Conservation (phyloP, 1,140 invertebrate genomes). For the Heterodera carotae region DNA sequence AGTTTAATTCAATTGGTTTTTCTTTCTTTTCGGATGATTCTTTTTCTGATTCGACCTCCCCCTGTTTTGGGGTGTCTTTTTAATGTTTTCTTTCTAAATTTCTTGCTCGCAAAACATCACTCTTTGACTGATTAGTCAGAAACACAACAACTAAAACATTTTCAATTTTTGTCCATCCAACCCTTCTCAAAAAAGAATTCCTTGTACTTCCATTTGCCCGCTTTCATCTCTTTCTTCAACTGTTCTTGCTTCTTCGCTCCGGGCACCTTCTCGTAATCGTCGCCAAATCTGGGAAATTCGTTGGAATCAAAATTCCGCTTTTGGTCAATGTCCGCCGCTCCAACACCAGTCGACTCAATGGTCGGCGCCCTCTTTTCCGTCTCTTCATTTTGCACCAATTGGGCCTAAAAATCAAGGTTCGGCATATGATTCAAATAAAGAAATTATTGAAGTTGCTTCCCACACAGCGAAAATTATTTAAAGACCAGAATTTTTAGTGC, state of each 20-base stretch:
- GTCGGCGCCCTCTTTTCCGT: slow-evolving; percentile 12
- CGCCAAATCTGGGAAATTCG: neutral
- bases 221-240: neutral
- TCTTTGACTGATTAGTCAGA: no score
- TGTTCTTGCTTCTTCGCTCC: neutral
- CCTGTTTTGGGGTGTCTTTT: no score
- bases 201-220: neutral
- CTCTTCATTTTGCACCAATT: slow-evolving; percentile 6
- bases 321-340: neutral
- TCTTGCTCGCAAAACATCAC: no score
- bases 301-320: neutral
- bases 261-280: neutral
- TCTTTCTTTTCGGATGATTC: no score
- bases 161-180: no score
- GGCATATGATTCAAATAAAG: no score
- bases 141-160: no score
- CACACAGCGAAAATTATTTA: no score
- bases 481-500: no score
- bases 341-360: neutral
- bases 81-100: no score
- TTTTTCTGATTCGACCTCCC: no score
- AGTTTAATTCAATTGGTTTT: no score
- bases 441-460: neutral
- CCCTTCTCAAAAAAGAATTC: neutral
- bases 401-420: slow-evolving; percentile 23